Conservation (phyloP, 2,113 vertebrate genomes). For the Abramis brama region DNA sequence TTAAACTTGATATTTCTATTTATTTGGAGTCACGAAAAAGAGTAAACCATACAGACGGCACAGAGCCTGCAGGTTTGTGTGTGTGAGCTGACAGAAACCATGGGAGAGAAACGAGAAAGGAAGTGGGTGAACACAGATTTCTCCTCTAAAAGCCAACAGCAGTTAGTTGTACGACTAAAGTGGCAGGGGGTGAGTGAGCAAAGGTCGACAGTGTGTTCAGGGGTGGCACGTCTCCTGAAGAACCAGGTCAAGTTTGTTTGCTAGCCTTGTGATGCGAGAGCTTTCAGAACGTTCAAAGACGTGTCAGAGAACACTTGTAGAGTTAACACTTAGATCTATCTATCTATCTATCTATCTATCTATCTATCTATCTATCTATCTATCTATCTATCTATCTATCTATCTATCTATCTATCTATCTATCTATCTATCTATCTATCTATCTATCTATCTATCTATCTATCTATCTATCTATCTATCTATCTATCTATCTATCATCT, state of each 20-base stretch:
- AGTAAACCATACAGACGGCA: not conserved
- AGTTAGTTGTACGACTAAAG: slow-evolving; percentile 14
- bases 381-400: too few relatives aligned
- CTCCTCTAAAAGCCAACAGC: slow-evolving; percentile 19
- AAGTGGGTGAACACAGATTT: slow-evolving; percentile 17
- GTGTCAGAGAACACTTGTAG: slow-evolving; percentile 1
- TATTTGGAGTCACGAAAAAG: not conserved
- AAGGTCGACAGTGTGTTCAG: slow-evolving; percentile 3
- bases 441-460: not conserved
- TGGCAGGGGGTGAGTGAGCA: not conserved
- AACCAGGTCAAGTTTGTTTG: slow-evolving; percentile 41
- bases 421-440: not conserved
- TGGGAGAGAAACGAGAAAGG: not conserved
- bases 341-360: too few relatives aligned
- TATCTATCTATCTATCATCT: not conserved
- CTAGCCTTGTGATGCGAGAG: not conserved
- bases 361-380: too few relatives aligned
- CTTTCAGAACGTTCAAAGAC: slow-evolving; percentile 26
- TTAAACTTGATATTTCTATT: not conserved
- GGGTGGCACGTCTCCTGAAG: not conserved
- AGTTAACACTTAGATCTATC: not conserved
- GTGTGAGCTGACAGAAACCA: not conserved
- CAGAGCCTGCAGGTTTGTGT: slow-evolving; percentile 7
- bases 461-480: too few relatives aligned
- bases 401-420: too few relatives aligned